Percentiles rank a stretch among this genome's conserved stretches.
Evolutionary conservation across 30 jellyfish, hydroid and myxozoan species (phyloP).

Genomic region (Chrysaora quinquecirrha): DNA sequence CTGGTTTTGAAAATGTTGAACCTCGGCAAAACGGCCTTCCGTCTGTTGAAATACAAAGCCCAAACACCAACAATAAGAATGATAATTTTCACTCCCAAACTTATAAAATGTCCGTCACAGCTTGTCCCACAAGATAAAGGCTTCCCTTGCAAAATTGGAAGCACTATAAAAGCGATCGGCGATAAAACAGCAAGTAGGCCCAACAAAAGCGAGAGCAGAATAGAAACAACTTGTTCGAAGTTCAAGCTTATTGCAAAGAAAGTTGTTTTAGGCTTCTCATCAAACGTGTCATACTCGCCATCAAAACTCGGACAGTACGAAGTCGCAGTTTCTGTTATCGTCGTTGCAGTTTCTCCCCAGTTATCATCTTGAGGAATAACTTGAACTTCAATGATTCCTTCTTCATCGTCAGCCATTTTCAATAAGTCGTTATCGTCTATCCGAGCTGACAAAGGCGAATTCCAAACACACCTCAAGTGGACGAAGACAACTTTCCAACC

Average conservation of each 20-base stretch:
- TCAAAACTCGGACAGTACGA: slow-evolving; percentile 92
- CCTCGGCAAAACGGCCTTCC: slow-evolving; percentile 84
- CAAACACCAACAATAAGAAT: slow-evolving; percentile 89
- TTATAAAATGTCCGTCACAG: slow-evolving; percentile 86
- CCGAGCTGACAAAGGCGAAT: slow-evolving; percentile 13
- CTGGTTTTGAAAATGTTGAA: slow-evolving; percentile 75
- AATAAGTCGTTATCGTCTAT: slow-evolving; percentile 10
- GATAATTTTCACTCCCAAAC: slow-evolving; percentile 83
- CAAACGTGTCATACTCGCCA: slow-evolving; percentile 80
- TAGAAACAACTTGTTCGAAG: slow-evolving; percentile 77
- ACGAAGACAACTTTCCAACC: no score
- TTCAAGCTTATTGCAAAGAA: slow-evolving; percentile 79
- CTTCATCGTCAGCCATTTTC: slow-evolving; percentile 94
- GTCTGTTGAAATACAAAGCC: slow-evolving; percentile 95
- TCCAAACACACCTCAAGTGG: slow-evolving; percentile 76
- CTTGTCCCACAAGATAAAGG: slow-evolving; percentile 67
- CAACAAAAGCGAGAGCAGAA: slow-evolving; percentile 65
- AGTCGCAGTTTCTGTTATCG: slow-evolving; percentile 98
- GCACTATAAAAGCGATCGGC: slow-evolving; percentile 87
- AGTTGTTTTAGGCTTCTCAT: slow-evolving; percentile 74
- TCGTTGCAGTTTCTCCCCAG: slow-evolving; percentile 99
- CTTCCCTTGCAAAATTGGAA: slow-evolving; percentile 71
- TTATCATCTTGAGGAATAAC: slow-evolving; percentile 99
- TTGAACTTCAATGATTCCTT: slow-evolving; percentile 98
- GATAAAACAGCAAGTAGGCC: slow-evolving; percentile 89